These are phyloP conservation scores for Leucophenga montana DNA, from an alignment of 2,888 invertebrate species.

Conservation along the genomic window DNA sequence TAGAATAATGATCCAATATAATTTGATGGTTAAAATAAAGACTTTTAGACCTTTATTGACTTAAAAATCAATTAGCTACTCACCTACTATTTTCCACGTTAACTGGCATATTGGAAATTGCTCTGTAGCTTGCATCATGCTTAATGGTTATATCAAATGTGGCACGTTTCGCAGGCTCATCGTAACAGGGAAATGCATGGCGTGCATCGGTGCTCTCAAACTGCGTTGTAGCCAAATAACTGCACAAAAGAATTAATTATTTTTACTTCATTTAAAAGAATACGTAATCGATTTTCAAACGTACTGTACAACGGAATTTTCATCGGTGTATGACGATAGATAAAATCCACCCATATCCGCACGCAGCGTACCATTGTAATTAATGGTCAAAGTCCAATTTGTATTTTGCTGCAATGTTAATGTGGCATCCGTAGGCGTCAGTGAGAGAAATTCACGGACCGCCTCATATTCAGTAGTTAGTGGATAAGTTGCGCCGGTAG, in stretches of 20 bases:
- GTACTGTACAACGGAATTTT: slow-evolving; percentile 52
- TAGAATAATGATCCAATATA: no score
- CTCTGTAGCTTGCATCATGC: slow-evolving; percentile 57
- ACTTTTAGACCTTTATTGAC: neutral
- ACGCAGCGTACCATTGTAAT: slow-evolving; percentile 76
- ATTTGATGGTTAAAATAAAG: no score
- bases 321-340: slow-evolving; percentile 74
- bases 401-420: slow-evolving; percentile 50
- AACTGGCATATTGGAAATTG: slow-evolving; percentile 74
- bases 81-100: slow-evolving; percentile 40
- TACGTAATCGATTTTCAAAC: slow-evolving; percentile 29
- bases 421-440: slow-evolving; percentile 36
- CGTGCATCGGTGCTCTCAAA: slow-evolving; percentile 80
- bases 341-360: slow-evolving; percentile 80
- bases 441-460: slow-evolving; percentile 57
- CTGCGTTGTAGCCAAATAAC: slow-evolving; percentile 78
- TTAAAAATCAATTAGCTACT: slow-evolving; percentile 10
- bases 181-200: slow-evolving; percentile 84
- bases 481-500: slow-evolving; percentile 21
- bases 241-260: slow-evolving; percentile 28
- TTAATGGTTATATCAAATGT: slow-evolving; percentile 69
- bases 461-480: slow-evolving; percentile 29
- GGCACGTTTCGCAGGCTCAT: slow-evolving; percentile 81
- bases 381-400: slow-evolving; percentile 75
- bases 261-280: slow-evolving; percentile 6